Evolutionary conservation across 2,888 invertebrate genomes (phyloP).

Genomic region (Gibbula magus): DNA sequence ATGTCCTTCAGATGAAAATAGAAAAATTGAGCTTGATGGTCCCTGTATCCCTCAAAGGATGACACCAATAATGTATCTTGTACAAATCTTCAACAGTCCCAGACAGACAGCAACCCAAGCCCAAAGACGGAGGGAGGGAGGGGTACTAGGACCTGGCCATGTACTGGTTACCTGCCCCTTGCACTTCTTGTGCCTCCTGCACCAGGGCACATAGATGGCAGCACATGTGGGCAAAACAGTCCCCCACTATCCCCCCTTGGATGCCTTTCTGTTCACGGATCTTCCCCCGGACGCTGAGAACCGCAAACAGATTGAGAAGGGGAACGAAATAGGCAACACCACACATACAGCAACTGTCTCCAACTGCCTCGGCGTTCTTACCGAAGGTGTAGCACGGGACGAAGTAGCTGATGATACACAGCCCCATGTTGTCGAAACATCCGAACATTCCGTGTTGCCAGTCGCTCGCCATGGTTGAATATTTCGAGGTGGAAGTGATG

Average conservation of each 20-base stretch:
- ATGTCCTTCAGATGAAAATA: too few species aligned
- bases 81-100: too few species aligned
- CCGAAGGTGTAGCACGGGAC: slow-evolving; percentile 55
- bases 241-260: slow-evolving; percentile 46
- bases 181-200: slow-evolving; percentile 58
- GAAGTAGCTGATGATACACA: slow-evolving; percentile 49
- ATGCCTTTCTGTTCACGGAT: slow-evolving; percentile 54
- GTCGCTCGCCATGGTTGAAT: not conserved
- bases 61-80: too few species aligned
- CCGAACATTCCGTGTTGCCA: slow-evolving; percentile 47
- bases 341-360: slow-evolving; percentile 61
- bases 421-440: slow-evolving; percentile 49
- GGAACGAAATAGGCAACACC: slow-evolving; percentile 54
- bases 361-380: slow-evolving; percentile 62
- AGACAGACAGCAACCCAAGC: not conserved
- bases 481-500: not conserved
- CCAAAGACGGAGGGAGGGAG: not conserved
- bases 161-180: slow-evolving; percentile 22
- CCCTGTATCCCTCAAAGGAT: too few species aligned
- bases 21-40: too few species aligned
- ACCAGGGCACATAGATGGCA: slow-evolving; percentile 58
- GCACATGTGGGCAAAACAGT: slow-evolving; percentile 48
- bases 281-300: slow-evolving; percentile 48
- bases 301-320: slow-evolving; percentile 43
- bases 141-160: slow-evolving; percentile 32